Conservation (phyloP, 2,888 invertebrate genomes). For the Acronicta psi region DNA sequence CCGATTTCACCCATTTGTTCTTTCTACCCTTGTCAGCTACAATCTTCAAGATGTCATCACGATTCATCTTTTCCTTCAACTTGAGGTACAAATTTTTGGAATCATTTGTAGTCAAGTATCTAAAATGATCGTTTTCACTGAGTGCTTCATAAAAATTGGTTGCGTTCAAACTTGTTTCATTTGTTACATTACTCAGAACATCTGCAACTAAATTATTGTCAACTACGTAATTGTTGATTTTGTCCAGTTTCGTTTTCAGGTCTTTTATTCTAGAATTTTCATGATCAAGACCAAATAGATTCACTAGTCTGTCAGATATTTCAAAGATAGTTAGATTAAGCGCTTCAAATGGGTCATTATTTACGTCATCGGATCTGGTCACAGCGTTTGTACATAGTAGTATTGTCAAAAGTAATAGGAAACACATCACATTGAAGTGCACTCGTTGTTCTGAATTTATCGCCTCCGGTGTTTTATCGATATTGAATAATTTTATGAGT, state of each 20-base stretch:
- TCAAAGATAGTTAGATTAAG: conserved; percentile 45
- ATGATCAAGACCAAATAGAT: conserved; percentile 15
- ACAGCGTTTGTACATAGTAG: conserved; percentile 7
- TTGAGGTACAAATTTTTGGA: conserved; percentile 75
- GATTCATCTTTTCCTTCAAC: conserved; percentile 79
- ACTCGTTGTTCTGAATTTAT: conserved; percentile 32
- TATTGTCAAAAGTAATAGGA: conserved; percentile 33
- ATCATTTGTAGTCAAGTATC: conserved; percentile 61
- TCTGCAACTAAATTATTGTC: conserved; percentile 66
- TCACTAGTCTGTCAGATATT: conserved; percentile 29
- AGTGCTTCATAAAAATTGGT: conserved; percentile 76
- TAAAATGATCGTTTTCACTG: conserved; percentile 71
- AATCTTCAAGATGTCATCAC: conserved; percentile 77
- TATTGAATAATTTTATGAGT: conserved; percentile 41
- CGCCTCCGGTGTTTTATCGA: conserved; percentile 41
- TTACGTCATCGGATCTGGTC: conserved; percentile 7
- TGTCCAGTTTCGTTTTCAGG: conserved; percentile 70
- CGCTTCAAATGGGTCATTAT: conserved; percentile 7
- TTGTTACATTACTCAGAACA: conserved; percentile 67
- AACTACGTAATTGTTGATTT: conserved; percentile 68
- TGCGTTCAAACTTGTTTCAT: conserved; percentile 65
- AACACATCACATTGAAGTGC: conserved; percentile 38
- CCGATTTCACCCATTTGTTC: conserved; percentile 63
- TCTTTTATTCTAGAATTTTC: conserved; percentile 65
- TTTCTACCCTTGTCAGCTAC: conserved; percentile 60